phyloP scores from a whole-genome alignment of 2,797 vertebrate genomes.

The Sebastes hubbsi region DNA sequence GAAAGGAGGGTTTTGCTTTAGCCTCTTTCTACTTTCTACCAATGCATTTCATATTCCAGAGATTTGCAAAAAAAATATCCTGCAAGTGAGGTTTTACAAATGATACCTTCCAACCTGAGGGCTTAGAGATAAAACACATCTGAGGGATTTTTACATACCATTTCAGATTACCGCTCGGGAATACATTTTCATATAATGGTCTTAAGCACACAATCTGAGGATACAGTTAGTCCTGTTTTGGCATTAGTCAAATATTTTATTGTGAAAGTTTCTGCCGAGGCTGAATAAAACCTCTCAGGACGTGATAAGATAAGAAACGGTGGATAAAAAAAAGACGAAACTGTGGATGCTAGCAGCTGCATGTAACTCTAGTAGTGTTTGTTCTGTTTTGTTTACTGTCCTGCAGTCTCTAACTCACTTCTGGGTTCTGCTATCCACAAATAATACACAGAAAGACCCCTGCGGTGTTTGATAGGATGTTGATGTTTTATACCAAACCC shows the following conservation, averaged over 20 bases:
- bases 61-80: conserved; percentile 18
- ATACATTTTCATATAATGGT: conserved; percentile 26
- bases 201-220: conserved; percentile 1
- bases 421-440: not conserved
- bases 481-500: not conserved
- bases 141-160: conserved; percentile 21
- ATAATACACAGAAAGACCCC: not conserved
- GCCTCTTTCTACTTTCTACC: not conserved
- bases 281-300: conserved; percentile 7
- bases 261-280: not conserved
- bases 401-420: not conserved
- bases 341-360: not conserved
- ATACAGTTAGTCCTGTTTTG: conserved; percentile 13
- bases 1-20: not conserved
- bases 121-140: conserved; percentile 26
- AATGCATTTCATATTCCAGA: conserved; percentile 9
- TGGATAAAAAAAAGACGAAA: not conserved
- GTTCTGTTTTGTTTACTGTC: not conserved
- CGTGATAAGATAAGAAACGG: not conserved
- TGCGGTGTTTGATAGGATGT: not conserved
- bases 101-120: conserved; percentile 20
- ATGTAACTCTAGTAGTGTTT: not conserved
- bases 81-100: conserved; percentile 29
- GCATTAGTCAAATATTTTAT: conserved; percentile 14
- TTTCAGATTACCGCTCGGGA: conserved; percentile 27